Conservation (phyloP, 2,888 invertebrate species). For the Crioceris asparagi region DNA sequence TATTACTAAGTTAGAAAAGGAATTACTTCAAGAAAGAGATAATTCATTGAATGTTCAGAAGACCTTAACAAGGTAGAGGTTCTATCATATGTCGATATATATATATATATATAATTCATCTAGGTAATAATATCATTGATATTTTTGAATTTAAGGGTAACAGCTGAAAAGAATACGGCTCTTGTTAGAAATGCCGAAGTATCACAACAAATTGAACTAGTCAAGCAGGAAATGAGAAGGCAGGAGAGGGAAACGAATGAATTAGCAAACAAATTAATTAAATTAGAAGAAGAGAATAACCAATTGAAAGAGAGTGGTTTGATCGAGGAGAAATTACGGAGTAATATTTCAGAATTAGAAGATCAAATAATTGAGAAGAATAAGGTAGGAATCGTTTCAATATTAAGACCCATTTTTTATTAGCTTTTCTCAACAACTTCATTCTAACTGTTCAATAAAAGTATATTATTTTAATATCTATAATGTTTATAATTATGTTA, state of each 20-base stretch:
- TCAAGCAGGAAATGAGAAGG: slow-evolving; percentile 60
- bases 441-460: not conserved
- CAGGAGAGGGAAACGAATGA: slow-evolving; percentile 56
- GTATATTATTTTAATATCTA: not conserved
- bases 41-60: slow-evolving; percentile 40
- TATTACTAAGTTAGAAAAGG: slow-evolving; percentile 41
- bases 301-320: slow-evolving; percentile 36
- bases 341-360: slow-evolving; percentile 44
- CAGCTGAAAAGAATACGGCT: slow-evolving; percentile 64
- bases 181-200: slow-evolving; percentile 70
- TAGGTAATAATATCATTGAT: too few species aligned
- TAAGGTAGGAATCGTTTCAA: slow-evolving; percentile 37
- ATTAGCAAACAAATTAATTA: slow-evolving; percentile 44
- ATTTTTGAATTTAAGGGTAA: slow-evolving; percentile 44
- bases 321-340: slow-evolving; percentile 42
- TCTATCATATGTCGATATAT: too few species aligned
- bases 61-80: slow-evolving; percentile 34
- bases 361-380: slow-evolving; percentile 54
- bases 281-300: slow-evolving; percentile 42
- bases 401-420: not conserved
- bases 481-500: not conserved
- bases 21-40: slow-evolving; percentile 43
- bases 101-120: too few species aligned
- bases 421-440: not conserved
- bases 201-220: slow-evolving; percentile 68